phyloP scores from a whole-genome alignment of 2,113 vertebrate species.

The Ciconia maguari region DNA sequence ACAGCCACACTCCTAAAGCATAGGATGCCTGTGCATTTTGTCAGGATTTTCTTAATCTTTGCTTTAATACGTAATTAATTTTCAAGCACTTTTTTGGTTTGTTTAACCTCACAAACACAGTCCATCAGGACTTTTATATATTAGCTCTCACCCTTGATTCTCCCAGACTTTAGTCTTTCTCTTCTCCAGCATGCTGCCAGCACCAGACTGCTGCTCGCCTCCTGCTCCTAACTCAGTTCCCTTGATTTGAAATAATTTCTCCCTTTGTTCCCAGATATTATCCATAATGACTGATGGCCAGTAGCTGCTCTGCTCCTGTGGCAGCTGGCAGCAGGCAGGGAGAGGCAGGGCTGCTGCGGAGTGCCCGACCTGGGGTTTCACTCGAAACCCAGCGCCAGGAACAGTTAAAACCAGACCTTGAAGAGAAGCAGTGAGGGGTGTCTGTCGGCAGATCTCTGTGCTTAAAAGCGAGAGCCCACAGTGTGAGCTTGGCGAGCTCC shows the following conservation, averaged over 20 bases:
- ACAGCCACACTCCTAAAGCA: background rate
- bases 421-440: background rate
- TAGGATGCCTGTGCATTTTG: background rate
- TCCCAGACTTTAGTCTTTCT: background rate
- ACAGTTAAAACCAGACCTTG: background rate
- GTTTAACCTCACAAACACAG: background rate
- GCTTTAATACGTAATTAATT: background rate
- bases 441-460: background rate
- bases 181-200: background rate
- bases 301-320: background rate
- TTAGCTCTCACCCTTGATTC: background rate
- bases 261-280: slow-evolving; percentile 35
- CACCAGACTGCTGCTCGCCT: background rate
- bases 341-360: background rate
- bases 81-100: background rate
- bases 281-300: slow-evolving; percentile 34
- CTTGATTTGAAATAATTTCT: slow-evolving; percentile 45
- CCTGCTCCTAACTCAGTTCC: background rate
- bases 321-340: background rate
- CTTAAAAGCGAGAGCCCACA: background rate
- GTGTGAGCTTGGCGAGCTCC: background rate
- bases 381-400: background rate
- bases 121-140: background rate
- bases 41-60: background rate
- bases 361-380: background rate